Evolutionary conservation across 2,113 vertebrate species (phyloP), one percentile per base, ranked within the genome.

Genomic region (Ariopsis seemanni): DNA sequence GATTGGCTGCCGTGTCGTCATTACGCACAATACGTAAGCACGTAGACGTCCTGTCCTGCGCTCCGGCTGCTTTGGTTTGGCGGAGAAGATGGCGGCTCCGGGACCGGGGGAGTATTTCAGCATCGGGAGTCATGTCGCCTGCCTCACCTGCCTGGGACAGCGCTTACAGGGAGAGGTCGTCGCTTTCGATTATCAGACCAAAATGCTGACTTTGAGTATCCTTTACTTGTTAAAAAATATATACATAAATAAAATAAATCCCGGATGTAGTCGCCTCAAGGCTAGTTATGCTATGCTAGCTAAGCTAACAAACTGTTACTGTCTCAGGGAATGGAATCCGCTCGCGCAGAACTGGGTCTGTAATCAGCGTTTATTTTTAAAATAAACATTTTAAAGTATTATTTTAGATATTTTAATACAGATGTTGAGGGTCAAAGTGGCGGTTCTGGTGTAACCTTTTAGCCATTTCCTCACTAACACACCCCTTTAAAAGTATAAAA

Each of bases 61-160:
- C 82, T 84, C 82, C 17, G 50, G 48, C 27, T 74, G 65, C 60
- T 69, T n/a, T 57, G 27, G 67, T 57, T 84, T 57, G 95, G 95
- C 96, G 96, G 95, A 97, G 97, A 98, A 98, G 96, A 98, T 98
- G 97, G 97, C 97, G 96, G 97, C 97, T 97, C 97, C 97, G 96
- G 97, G 97, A 96, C 97, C 97, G 95, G 97, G 97, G 95, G 97
- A 98, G 96, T 98, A 97, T 95, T 97, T 98, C 93, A 97, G 95
- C 95, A 96, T 99, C 93, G 97, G 97, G 94, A 98, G 97, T 96
- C 97, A 97, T 95, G 96, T 98, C 95, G 97, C 97, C 85, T 95
- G 95, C 92, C 94, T 95, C 93, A 96, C 95, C 84, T 96, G 96
- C 95, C 94, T 96, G 93, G 96, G 96, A 90, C 94, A 96, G 94